Evolutionary conservation across 2,797 vertebrate genomes (phyloP), one percentile per base, ranked within the genome.

Genomic region (Paratrypauchen microcephalus): DNA sequence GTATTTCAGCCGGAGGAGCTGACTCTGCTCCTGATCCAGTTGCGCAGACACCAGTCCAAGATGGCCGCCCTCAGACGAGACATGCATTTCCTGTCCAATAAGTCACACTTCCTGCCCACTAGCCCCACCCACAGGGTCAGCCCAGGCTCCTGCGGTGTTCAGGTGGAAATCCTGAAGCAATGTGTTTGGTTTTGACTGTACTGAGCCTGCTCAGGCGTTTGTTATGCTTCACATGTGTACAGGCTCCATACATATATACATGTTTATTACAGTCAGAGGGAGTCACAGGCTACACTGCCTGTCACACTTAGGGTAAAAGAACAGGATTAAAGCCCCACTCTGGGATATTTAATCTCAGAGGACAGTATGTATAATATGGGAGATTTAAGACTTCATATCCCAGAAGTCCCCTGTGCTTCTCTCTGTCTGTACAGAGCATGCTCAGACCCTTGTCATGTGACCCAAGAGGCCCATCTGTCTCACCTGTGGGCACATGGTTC

Each of bases 11-110:
- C 95, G 18, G 97, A 98, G 94, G 96, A 97, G 94, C 94, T 60
- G 5, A 60, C 58, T 12, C 18, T 45, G 41, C 41, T 45, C 41
- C 41, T 45, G 41, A 95, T 96, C 91, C 95, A 95, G 92, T 94
- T 99, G 92, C 95, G 96, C 89, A 94, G 94, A 80, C 96, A 96
- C 86, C 97, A 96, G 94, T 94, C 96, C 92, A 95, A 95, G 94
- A 93, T 97, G 95, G 94, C 95, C 77, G 93, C 92, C 48, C 94
- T 94, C 68, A 94, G 95, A 88, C 94, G 94, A 91, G 92, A 95
- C 84, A 94, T 95, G 59, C 79, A 69, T 60, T 76, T 88, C 75
- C 77, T 80, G 73, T 41, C 80, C 7, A 6, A 68, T 19, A 65
- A 70, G 78, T 55, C 75, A 2, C 47, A 13, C 79, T 61, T 73